Conservation (phyloP, 2,113 vertebrate species). For the Camarhynchus parvulus region DNA sequence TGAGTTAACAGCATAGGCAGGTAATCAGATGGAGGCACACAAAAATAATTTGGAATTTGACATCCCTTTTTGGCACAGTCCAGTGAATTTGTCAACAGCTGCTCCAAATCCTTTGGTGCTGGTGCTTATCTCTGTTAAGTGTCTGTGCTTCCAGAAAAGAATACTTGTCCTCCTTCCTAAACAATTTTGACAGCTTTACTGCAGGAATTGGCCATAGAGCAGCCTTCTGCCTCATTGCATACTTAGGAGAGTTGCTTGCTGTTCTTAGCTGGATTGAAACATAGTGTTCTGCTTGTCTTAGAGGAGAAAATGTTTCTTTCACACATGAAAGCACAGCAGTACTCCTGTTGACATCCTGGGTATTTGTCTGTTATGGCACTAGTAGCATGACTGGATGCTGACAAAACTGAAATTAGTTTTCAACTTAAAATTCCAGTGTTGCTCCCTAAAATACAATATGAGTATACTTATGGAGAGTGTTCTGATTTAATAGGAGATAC, state of each 20-base stretch:
- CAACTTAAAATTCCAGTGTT: not conserved
- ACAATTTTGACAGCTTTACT: not conserved
- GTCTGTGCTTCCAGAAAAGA: not conserved
- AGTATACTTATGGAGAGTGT: not conserved
- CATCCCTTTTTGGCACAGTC: not conserved
- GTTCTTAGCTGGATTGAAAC: conserved; percentile 14
- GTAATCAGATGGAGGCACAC: not conserved
- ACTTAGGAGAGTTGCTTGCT: not conserved
- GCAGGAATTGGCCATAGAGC: not conserved
- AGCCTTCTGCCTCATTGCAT: not conserved
- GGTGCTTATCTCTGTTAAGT: not conserved
- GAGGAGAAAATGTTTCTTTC: not conserved
- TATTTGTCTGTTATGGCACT: not conserved
- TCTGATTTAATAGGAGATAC: not conserved
- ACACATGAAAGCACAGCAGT: not conserved
- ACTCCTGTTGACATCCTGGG: not conserved
- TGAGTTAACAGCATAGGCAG: not conserved
- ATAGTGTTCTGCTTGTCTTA: not conserved
- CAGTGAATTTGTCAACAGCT: not conserved
- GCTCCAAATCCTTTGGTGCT: not conserved
- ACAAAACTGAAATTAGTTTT: not conserved
- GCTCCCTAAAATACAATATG: not conserved
- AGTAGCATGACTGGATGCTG: not conserved
- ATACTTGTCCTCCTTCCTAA: not conserved
- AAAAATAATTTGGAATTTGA: not conserved